These are phyloP conservation scores for Colletes collaris DNA, from an alignment of 2,888 invertebrate genomes.

Conservation along the genomic window DNA sequence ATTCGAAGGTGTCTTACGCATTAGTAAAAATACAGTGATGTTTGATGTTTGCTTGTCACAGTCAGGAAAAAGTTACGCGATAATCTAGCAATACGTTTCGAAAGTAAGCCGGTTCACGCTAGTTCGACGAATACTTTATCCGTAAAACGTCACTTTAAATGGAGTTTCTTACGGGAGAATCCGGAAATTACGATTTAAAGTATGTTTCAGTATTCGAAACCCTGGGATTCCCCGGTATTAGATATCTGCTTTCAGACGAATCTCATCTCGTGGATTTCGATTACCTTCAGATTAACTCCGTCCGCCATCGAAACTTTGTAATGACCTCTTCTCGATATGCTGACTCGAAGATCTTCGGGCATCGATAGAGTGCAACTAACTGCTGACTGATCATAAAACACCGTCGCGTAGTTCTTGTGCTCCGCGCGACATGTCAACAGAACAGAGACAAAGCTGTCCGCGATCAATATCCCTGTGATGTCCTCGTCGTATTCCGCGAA, in stretches of 20 bases:
- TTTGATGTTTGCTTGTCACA: too few relatives aligned
- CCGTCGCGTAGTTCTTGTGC: constrained; percentile 85
- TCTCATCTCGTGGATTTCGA: constrained; percentile 45
- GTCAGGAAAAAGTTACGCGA: too few relatives aligned
- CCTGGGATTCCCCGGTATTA: not conserved
- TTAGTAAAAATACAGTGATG: too few relatives aligned
- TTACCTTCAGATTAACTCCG: constrained; percentile 68
- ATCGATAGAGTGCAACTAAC: constrained; percentile 73
- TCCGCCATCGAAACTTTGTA: constrained; percentile 65
- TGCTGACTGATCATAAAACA: constrained; percentile 82
- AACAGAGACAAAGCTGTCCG: constrained; percentile 77
- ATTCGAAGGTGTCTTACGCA: too few relatives aligned
- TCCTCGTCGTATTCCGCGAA: constrained; percentile 31
- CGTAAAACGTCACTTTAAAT: not conserved
- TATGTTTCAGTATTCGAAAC: not conserved
- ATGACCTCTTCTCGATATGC: constrained; percentile 68
- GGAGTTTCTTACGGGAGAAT: not conserved
- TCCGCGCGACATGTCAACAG: constrained; percentile 81
- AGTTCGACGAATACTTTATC: not conserved
- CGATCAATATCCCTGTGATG: constrained; percentile 64
- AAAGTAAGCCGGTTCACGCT: not conserved
- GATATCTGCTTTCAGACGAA: constrained; percentile 24
- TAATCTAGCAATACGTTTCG: too few relatives aligned
- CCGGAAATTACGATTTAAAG: not conserved
- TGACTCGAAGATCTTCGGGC: constrained; percentile 72